A percentile compares a stretch with the other conserved stretches of the same genome.
These are phyloP conservation scores for Pomacea maculata DNA, from an alignment of 1,140 invertebrate species.

Conservation along the genomic window DNA sequence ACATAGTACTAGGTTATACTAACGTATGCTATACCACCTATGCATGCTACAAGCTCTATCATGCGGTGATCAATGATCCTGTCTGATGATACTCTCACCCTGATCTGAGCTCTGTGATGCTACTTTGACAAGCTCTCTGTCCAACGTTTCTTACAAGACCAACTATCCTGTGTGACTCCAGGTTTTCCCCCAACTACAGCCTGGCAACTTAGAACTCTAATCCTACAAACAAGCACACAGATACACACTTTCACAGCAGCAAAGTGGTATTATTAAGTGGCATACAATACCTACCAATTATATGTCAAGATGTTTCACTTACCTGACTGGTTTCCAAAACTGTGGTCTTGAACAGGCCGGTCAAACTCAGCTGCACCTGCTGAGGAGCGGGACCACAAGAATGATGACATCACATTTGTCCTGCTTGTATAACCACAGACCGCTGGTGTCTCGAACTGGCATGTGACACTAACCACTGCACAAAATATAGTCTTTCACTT, in stretches of 20 bases:
- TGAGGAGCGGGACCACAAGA: slow-evolving; percentile 37
- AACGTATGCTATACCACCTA: no score
- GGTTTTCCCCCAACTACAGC: no score
- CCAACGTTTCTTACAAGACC: no score
- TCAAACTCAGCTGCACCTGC: slow-evolving; percentile 22
- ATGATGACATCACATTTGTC: slow-evolving; percentile 24
- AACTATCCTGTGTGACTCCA: no score
- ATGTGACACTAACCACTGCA: slow-evolving; percentile 4
- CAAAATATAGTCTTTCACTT: background rate
- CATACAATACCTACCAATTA: background rate
- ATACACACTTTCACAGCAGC: background rate
- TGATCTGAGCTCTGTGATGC: no score
- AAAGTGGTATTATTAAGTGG: no score
- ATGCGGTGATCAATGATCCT: no score
- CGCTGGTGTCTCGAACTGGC: slow-evolving; percentile 37
- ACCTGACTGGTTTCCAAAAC: slow-evolving; percentile 28
- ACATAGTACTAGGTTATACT: no score
- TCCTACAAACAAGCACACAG: background rate
- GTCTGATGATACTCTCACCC: no score
- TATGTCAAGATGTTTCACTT: background rate
- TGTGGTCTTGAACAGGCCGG: slow-evolving; percentile 28
- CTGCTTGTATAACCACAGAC: slow-evolving; percentile 34
- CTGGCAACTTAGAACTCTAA: background rate
- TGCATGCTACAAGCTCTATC: no score
- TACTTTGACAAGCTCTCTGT: no score